Percentiles rank a stretch among this genome's conserved stretches.
These are phyloP conservation scores for Egretta garzetta DNA, from an alignment of 2,113 vertebrate genomes.

Conservation along the genomic window DNA sequence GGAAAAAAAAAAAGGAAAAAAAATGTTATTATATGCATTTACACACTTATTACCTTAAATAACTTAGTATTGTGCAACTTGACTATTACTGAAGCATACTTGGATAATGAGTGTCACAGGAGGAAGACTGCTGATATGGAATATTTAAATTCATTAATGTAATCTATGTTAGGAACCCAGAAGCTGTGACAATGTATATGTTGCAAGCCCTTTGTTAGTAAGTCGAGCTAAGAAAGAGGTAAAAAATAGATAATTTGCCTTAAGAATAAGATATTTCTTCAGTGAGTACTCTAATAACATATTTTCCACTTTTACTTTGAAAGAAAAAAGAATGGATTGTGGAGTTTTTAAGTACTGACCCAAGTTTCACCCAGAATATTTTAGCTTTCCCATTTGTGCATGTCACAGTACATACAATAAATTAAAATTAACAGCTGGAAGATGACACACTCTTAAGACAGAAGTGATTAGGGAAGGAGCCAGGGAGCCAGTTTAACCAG, in stretches of 20 bases:
- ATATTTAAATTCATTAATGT: not conserved
- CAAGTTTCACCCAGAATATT: not conserved
- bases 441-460: not conserved
- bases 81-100: not conserved
- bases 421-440: not conserved
- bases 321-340: not conserved
- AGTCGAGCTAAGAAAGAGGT: not conserved
- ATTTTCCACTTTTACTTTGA: not conserved
- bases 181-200: not conserved
- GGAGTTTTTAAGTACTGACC: not conserved
- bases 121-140: not conserved
- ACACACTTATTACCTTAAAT: not conserved
- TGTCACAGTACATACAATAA: not conserved
- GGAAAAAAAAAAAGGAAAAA: not conserved
- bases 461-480: not conserved
- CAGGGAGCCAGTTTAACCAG: not conserved
- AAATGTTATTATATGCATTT: not conserved
- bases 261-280: not conserved
- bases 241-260: not conserved
- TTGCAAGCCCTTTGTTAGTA: slow-evolving; percentile 1
- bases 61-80: not conserved
- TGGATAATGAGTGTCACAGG: not conserved
- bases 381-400: not conserved
- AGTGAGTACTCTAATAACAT: not conserved
- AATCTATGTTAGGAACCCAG: not conserved